Base-by-base conservation (phyloP, 2,888 invertebrate species). In the Abscondita cerata region DNA sequence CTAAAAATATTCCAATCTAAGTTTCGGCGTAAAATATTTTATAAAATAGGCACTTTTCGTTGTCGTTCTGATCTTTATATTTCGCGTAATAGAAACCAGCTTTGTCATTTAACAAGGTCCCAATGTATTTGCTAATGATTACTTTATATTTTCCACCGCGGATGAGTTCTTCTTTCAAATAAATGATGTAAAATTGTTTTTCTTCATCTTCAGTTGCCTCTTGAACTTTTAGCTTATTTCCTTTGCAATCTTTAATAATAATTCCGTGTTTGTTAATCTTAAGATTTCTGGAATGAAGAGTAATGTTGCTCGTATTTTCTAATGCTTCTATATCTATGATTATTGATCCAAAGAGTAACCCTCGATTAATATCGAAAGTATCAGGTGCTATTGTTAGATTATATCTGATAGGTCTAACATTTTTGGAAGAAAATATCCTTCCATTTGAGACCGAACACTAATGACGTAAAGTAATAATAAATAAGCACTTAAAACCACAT, bases 231-330 rank as follows among this genome's bases (percentile, higher is more conserved):
- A 67, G 31, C 1, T 20, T 1, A 13, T 47, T 16, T n/a, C 8
- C 57, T 33, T 8, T 57, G 41, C 41, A 50, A 59, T 36, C 3
- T 9, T 1, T 6, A 12, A 48, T 3, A 19, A 13, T 20, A 6
- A 48, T 12, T 9, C 2, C 5, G 16, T 25, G 1, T 36, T n/a
- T 57, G 19, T 5, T 59, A 51, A 52, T 57, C 46, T 25, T 6
- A 19, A 33, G 25, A 53, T 9, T 44, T 52, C 12, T 44, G 88
- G 13, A 48, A 31, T 68, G 66, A 19, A 69, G 36, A 33, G 51
- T 57, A 13, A 69, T 65, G 6, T 56, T 48, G 15, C 18, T 31
- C 0, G 66, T 62, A 2, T 52, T 13, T 15, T 56, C 54, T 1
- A 48, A 8, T 2, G 61, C 62, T 34, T 38, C 13, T 6, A 62